Evolutionary conservation across 2,113 vertebrate genomes (phyloP), one percentile per base, ranked within the genome.

Genomic region (Thymallus thymallus): DNA sequence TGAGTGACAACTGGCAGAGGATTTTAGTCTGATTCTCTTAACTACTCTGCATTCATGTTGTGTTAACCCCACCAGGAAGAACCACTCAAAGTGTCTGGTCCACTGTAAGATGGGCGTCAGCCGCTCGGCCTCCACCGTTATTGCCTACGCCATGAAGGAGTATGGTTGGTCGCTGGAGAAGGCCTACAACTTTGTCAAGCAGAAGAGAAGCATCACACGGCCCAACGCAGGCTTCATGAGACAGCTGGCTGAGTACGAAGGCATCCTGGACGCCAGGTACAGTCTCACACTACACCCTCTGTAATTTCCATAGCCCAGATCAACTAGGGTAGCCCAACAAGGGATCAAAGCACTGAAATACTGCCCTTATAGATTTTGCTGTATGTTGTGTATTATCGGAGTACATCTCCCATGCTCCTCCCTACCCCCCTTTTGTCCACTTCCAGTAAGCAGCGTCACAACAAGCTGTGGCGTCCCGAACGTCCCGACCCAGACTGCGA

Each of bases 61-160:
- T 24, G 1, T 61, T 9, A 56, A 10, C 22, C 7, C 22, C n/a
- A 46, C 67, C 85, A 99, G 98, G 89, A 97, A 94, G 83, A 98
- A 96, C 80, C 94, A 86, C 69, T 98, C 98, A 78, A 99, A 98
- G 87, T 99, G 97, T 91, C 93, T 99, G 79, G 98, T 99, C 55
- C 98, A 99, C 79, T 99, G 98, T 86, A 99, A 99, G 76, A 99
- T 99, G 98, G 98, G 98, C 0, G 96, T 99, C 45, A 99, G 97
- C 77, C 95, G 98, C 0, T 99, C 98, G 0, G 98, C 97, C 0
- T 99, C 98, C 46, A 99, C 96, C 0, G 98, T 99, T 26, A 99
- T 99, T 0, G 98, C 98, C 0, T 99, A 98, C 0, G 97, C 96
- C 0, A 99, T 99, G 98, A 99, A 99, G 90, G 97, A 99, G 1